Percentiles rank a stretch among this genome's conserved stretches.
Evolutionary conservation across 2,797 vertebrate genomes (phyloP).

Genomic region (Smutsia gigantea): DNA sequence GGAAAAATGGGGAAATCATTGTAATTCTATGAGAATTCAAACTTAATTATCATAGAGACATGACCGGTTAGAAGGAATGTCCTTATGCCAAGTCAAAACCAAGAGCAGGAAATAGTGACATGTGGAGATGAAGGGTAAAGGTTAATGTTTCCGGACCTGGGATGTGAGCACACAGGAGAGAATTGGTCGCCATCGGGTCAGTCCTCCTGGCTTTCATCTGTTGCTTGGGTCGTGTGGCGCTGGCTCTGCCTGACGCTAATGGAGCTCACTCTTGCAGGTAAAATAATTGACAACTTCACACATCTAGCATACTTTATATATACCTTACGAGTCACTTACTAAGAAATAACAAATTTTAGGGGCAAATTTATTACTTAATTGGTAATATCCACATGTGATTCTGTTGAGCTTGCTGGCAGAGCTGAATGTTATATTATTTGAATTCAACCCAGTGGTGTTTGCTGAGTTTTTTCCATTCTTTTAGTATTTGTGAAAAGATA

Average conservation of each 20-base stretch:
- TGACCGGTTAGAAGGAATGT: background rate
- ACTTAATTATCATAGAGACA: background rate
- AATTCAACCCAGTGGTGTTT: background rate
- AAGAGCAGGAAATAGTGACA: background rate
- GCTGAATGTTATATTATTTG: background rate
- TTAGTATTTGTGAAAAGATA: background rate
- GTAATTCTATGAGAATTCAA: conserved; percentile 6
- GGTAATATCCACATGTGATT: background rate
- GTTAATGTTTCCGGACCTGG: background rate
- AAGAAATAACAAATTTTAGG: background rate
- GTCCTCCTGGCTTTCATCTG: background rate
- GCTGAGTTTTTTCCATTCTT: background rate
- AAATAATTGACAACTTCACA: background rate
- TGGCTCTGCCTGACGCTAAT: background rate
- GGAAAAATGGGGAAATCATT: background rate
- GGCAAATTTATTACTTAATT: background rate
- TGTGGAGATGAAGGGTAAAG: background rate
- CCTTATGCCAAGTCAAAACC: background rate
- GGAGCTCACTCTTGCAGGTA: conserved; percentile 3
- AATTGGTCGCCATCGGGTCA: background rate
- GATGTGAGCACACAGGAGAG: background rate
- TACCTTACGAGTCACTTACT: background rate
- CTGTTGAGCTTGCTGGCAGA: background rate
- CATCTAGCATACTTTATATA: background rate
- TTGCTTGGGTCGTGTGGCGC: background rate